A percentile compares a stretch with the other conserved stretches of the same genome.
phyloP scores from a whole-genome alignment of 2,113 vertebrate genomes.

The Tyto alba region DNA sequence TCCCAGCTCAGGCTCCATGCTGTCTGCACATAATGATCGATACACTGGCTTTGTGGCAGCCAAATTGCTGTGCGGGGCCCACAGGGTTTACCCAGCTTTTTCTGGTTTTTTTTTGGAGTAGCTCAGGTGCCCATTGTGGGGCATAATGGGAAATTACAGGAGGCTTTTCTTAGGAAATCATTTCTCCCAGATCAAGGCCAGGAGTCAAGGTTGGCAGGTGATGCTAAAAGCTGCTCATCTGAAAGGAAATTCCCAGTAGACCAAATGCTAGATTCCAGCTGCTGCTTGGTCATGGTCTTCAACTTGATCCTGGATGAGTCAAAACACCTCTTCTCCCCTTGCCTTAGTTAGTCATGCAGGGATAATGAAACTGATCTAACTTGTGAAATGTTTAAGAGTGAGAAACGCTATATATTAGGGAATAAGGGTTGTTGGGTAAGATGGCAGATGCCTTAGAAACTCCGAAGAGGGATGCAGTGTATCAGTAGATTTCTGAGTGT shows the following conservation, averaged over 20 bases:
- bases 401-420: not conserved
- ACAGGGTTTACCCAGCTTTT: not conserved
- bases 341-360: not conserved
- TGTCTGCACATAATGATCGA: not conserved
- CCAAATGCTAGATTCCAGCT: not conserved
- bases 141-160: not conserved
- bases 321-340: not conserved
- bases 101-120: fast-evolving
- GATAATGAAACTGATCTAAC: not conserved
- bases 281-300: fast-evolving
- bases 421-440: not conserved
- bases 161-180: not conserved
- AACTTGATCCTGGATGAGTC: not conserved
- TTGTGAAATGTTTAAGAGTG: not conserved
- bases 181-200: not conserved
- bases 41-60: not conserved
- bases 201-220: not conserved
- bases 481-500: not conserved
- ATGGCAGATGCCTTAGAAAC: not conserved
- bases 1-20: not conserved
- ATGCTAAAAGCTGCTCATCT: not conserved
- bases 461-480: not conserved
- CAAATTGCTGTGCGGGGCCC: not conserved
- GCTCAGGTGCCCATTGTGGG: not conserved
- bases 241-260: not conserved